Base-by-base conservation (phyloP, 1,140 invertebrate genomes). In the Adoxophyes honmai region DNA sequence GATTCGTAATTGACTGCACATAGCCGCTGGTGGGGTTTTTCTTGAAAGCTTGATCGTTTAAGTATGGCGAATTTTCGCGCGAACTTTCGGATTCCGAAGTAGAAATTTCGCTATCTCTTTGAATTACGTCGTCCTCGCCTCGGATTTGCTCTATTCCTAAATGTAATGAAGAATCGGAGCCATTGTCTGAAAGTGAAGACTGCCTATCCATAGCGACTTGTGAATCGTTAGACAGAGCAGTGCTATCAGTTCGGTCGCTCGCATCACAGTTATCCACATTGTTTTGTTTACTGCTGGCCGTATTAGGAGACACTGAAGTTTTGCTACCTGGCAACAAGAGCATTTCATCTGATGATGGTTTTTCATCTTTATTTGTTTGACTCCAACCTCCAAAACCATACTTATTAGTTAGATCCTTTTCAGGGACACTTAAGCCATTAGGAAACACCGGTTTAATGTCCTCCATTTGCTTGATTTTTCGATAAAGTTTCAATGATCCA, bases 381-480 rank as follows among this genome's bases (percentile, higher is more conserved):
- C 75, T 84, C 81, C 83, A 89, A 42, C 66, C 71, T 34, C 72
- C 72, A 64, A 79, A 84, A 11, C 72, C 57, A 64, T 79, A 85
- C 56, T 88, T n/a, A n/a, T n/a, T 88, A 4, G 76, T 74, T 56
- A 80, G 78, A 62, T 86, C 85, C 64, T 89, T 84, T 64, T 86
- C 84, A 14, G 78, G 79, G 56, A 81, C 74, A 55, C 68, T 81
- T 57, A 79, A 70, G n/a, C 73, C 86, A 76, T 64, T 82, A 44
- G 75, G 89, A 58, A 86, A 72, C 14, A 86, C 82, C 28, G 84
- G 84, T 62, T 88, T 84, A 18, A 90, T 90, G 55, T 89, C 81
- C 65, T 83, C 81, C 88, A 88, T 90, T 71, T 84, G 85, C 57
- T 75, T 73, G 61, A 81, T 86, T 48, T 74, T 83, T 62, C 81